phyloP scores from a whole-genome alignment of 2,888 invertebrate genomes.

The Apamea monoglypha region DNA sequence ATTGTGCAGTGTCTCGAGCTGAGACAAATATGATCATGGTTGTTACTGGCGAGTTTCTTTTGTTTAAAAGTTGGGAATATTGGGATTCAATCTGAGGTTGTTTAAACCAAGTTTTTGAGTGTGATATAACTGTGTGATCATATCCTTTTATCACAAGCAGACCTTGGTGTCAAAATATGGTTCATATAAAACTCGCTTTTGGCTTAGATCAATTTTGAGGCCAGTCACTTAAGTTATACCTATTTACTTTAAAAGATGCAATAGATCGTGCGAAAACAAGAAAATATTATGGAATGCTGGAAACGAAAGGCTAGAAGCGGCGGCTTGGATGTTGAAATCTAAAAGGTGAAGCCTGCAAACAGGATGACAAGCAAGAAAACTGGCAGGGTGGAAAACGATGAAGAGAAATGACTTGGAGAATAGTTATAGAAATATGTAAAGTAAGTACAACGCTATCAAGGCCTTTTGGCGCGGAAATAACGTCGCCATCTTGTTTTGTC shows the following conservation, averaged over 20 bases:
- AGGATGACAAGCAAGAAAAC: background rate
- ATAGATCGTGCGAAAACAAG: background rate
- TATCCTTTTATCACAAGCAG: too few relatives aligned
- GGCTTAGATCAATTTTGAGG: background rate
- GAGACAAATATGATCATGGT: slow-evolving; percentile 6
- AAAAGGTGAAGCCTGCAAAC: background rate
- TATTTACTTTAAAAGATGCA: background rate
- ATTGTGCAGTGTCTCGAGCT: slow-evolving; percentile 7
- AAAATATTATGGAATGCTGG: background rate
- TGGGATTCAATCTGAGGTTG: background rate
- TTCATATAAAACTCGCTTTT: background rate
- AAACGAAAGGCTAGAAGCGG: background rate
- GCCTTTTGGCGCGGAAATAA: background rate
- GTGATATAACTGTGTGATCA: too few relatives aligned
- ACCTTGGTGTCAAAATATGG: background rate
- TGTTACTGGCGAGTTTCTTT: slow-evolving; percentile 11
- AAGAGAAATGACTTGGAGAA: background rate
- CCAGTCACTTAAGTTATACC: background rate
- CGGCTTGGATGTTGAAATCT: background rate
- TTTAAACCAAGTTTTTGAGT: background rate
- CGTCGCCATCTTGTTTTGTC: background rate
- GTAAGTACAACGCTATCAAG: background rate
- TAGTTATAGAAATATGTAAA: background rate
- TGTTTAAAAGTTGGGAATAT: background rate
- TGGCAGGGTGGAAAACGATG: background rate